Conservation (phyloP, 2,113 vertebrate species). For the Ardeotis arabs region DNA sequence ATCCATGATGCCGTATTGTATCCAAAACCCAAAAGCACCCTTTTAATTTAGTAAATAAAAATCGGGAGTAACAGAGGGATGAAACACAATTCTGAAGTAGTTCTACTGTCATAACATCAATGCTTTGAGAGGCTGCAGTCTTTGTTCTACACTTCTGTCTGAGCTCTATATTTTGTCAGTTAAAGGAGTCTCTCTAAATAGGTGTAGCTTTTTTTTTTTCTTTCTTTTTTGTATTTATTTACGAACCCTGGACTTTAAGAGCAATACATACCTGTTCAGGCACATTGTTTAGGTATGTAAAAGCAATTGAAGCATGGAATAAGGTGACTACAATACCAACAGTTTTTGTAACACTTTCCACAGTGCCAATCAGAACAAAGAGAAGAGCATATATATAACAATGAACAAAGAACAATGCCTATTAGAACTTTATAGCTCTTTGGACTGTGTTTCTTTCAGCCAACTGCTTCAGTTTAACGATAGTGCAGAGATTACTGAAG, state of each 20-base stretch:
- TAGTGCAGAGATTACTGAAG: slow-evolving; percentile 41
- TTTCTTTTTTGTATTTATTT: not conserved
- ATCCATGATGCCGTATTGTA: not conserved
- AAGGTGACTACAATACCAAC: slow-evolving; percentile 8
- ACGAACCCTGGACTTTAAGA: slow-evolving; percentile 72
- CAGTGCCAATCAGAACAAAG: not conserved
- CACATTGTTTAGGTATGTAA: slow-evolving; percentile 81
- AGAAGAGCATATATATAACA: slow-evolving; percentile 70
- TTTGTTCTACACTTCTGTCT: not conserved
- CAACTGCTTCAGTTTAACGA: slow-evolving; percentile 22
- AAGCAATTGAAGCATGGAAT: slow-evolving; percentile 76
- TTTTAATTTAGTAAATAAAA: not conserved
- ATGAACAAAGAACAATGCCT: slow-evolving; percentile 54
- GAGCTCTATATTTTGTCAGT: not conserved
- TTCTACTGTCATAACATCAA: not conserved
- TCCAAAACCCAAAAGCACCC: not conserved
- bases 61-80: not conserved
- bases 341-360: not conserved
- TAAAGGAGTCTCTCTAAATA: not conserved
- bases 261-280: slow-evolving; percentile 79
- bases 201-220: not conserved
- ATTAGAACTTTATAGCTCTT: not conserved
- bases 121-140: not conserved
- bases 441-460: slow-evolving; percentile 35
- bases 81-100: not conserved